Conservation (phyloP, 2,797 vertebrate genomes). For the Dermochelys coriacea region DNA sequence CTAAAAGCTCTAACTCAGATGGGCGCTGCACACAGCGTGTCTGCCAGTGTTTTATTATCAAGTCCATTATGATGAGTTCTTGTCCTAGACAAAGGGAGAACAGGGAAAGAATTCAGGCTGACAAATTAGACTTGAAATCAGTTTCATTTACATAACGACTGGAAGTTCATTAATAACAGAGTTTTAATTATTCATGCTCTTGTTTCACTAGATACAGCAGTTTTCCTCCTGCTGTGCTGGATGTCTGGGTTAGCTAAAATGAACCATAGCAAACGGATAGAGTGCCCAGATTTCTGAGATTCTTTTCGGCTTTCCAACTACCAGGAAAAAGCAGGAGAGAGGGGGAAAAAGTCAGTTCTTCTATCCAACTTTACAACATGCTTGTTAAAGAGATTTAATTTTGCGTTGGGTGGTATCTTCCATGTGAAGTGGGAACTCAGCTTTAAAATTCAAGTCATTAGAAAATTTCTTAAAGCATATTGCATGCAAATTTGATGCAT, state of each 20-base stretch:
- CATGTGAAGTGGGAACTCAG: not conserved
- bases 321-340: slow-evolving; percentile 39
- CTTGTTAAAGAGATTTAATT: not conserved
- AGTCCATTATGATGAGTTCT: slow-evolving; percentile 85
- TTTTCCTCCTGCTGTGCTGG: slow-evolving; percentile 88
- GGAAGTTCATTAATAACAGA: slow-evolving; percentile 92
- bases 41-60: slow-evolving; percentile 83
- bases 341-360: slow-evolving; percentile 16
- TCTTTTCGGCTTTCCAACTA: slow-evolving; percentile 73
- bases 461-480: slow-evolving; percentile 10
- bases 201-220: slow-evolving; percentile 90
- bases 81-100: slow-evolving; percentile 87
- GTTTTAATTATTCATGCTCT: slow-evolving; percentile 94
- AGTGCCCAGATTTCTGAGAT: slow-evolving; percentile 82
- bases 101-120: slow-evolving; percentile 88
- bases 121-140: slow-evolving; percentile 92
- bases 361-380: not conserved
- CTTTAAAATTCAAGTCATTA: slow-evolving; percentile 23
- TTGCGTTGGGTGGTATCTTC: slow-evolving; percentile 3
- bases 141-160: slow-evolving; percentile 93
- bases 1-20: slow-evolving; percentile 82
- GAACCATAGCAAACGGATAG: slow-evolving; percentile 82
- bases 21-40: slow-evolving; percentile 80
- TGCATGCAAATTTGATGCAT: not conserved
- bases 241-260: slow-evolving; percentile 87